Base-by-base conservation (phyloP, 30 jellyfish, hydroid and myxozoan genomes). In the Sanderia malayensis region DNA sequence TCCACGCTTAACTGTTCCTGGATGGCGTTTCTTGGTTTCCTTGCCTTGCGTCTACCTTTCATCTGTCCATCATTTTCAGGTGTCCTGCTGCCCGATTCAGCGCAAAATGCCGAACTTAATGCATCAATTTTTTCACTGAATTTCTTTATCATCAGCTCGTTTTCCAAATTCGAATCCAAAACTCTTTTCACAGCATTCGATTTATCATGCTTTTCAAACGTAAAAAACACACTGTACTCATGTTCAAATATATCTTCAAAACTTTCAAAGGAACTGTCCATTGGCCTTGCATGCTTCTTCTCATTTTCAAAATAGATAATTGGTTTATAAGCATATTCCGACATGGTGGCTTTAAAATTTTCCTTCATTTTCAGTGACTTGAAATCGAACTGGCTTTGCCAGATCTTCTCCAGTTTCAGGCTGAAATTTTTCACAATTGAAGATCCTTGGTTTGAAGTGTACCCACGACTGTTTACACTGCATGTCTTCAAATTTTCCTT, bases 301-400 rank as follows among this genome's bases (percentile, higher is more conserved):
- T 25, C 61, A 9, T 19, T 20, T 2, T 31, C 47, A 34, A 77
- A 77, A 31, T 34, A 77, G 0, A 28, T 55, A 15, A 46, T 64
- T 47, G 45, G 22, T 11, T 34, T 33, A 8, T 71, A 78, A 15
- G 57, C 55, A 53, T 61, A 77, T 20, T 64, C 81, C 45, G 22
- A 19, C 89, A 77, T 77, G 0, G 52, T 66, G 18, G 44, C 61
- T 30, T 47, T 34, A 27, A 27, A 61, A 11, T 52, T 61, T 47
- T 77, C 89, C 49, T 41, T 46, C 69, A 65, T 10, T 47, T 77
- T 64, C 26, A 61, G 67, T 18, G 74, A 59, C 31, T 77, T 77
- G 68, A 77, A 66, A 19, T 57, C 59, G 26, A 75, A 81, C 31
- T 77, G 89, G 34, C 89, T 77, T 53, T 77, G 81, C 77, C 81